Base-by-base conservation (phyloP, 2,113 vertebrate genomes). In the Nerophis lumbriciformis region DNA sequence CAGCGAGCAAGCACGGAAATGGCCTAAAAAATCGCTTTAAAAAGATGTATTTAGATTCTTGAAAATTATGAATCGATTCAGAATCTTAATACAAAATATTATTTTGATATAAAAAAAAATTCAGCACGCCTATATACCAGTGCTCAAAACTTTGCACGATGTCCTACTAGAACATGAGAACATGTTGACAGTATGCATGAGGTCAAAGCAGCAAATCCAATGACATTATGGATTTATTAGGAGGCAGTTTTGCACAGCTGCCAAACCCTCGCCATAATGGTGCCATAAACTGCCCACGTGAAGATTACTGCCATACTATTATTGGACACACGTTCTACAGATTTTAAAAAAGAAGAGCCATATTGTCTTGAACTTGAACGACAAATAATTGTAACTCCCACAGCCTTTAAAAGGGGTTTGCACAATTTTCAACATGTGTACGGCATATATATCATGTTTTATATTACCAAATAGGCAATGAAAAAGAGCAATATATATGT, bases 241-340 rank as follows among this genome's bases (percentile, higher is more conserved):
- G 13, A 63, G 55, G 38, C 59, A 48, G 71, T 73, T 83, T 47
- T 28, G 28, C 28, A 54, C 61, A 81, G 58, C 39, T 69, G 55
- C 72, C 82, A 58, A 81, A 69, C 70, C 69, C 57, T 66, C 48
- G 66, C 61, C 66, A 74, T 63, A 63, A 69, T 10, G 61, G 44
- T 36, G 68, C 57, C 67, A 64, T 61, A 58, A 61, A 79, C 73
- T 81, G 79, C 76, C 76, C 68, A 60, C 45, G 65, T 50, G 63
- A 59, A 74, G 4, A 68, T n/a, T 8, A 69, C n/a, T 44, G 44
- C 13, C 48, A 4, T 77, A 16, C 59, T 72, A 50, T 82, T 28
- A 28, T 28, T 28, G 28, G 28, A 77, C 80, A 86, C 82, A 84
- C 71, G 65, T 72, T 63, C 71, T 69, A 66, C 59, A 37, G 37